A percentile compares a stretch with the other conserved stretches of the same genome.
Conservation (phyloP, 2,888 invertebrate species). For the Aphrophora alni region DNA sequence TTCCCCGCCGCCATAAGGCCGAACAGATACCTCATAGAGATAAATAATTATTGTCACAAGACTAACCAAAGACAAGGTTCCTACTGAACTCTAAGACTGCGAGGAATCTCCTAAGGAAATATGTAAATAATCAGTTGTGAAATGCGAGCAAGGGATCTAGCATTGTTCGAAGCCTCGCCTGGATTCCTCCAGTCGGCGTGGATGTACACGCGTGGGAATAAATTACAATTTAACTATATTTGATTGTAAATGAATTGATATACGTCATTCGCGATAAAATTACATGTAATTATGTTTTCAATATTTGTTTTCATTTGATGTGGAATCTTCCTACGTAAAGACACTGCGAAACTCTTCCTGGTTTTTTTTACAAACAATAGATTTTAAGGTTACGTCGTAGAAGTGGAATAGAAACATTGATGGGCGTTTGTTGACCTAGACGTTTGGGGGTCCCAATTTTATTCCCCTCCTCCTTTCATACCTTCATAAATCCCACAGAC, state of each 20-base stretch:
- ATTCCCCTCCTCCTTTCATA: too few relatives aligned
- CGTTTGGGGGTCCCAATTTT: too few relatives aligned
- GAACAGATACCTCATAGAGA: background rate
- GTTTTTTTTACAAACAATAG: background rate
- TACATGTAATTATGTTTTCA: background rate
- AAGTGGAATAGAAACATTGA: background rate
- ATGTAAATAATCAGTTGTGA: background rate
- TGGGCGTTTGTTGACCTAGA: too few relatives aligned
- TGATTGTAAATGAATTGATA: background rate
- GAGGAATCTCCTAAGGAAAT: background rate
- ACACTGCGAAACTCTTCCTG: background rate
- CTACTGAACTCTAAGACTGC: background rate
- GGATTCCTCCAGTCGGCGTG: background rate
- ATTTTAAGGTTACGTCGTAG: too few relatives aligned
- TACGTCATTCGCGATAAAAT: background rate
- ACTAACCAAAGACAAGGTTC: background rate
- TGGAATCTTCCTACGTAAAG: background rate
- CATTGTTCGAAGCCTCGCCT: background rate
- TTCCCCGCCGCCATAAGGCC: background rate
- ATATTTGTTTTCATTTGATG: background rate
- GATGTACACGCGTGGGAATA: background rate
- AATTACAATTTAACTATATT: conserved; percentile 9
- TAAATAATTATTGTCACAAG: background rate
- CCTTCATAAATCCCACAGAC: too few relatives aligned
- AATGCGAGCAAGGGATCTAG: background rate